Percentiles rank a stretch among this genome's conserved stretches.
phyloP scores from a whole-genome alignment of 2,113 vertebrate genomes.

The Hippolais icterina region DNA sequence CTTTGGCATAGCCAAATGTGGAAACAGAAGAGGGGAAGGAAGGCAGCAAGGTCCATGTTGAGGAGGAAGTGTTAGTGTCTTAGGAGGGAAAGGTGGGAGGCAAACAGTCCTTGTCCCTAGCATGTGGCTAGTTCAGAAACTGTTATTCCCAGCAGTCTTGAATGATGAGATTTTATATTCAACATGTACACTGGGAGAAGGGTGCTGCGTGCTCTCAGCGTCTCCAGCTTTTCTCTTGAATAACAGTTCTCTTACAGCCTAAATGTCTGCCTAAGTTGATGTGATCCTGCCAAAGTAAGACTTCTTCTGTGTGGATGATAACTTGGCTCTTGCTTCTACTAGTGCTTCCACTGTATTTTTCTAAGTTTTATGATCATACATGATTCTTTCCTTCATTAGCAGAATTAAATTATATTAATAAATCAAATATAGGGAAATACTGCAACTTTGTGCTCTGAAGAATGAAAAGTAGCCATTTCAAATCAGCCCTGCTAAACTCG shows the following conservation, averaged over 20 bases:
- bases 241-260: background rate
- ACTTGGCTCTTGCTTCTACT: background rate
- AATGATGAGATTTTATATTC: background rate
- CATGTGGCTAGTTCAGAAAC: background rate
- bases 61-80: background rate
- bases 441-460: background rate
- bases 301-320: background rate
- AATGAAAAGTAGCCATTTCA: background rate
- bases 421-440: background rate
- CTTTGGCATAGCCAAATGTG: constrained; percentile 8
- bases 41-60: background rate
- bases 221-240: background rate
- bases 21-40: background rate
- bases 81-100: background rate
- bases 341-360: background rate
- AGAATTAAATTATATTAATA: background rate
- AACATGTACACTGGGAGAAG: background rate
- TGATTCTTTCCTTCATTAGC: background rate
- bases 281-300: background rate
- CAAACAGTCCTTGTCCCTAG: background rate
- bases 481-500: background rate
- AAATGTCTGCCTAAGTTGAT: background rate
- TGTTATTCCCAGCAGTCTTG: background rate
- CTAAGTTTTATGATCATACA: background rate
- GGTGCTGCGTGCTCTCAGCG: background rate